These are phyloP conservation scores for Crotophaga sulcirostris DNA, from an alignment of 2,113 vertebrate genomes.

Conservation along the genomic window DNA sequence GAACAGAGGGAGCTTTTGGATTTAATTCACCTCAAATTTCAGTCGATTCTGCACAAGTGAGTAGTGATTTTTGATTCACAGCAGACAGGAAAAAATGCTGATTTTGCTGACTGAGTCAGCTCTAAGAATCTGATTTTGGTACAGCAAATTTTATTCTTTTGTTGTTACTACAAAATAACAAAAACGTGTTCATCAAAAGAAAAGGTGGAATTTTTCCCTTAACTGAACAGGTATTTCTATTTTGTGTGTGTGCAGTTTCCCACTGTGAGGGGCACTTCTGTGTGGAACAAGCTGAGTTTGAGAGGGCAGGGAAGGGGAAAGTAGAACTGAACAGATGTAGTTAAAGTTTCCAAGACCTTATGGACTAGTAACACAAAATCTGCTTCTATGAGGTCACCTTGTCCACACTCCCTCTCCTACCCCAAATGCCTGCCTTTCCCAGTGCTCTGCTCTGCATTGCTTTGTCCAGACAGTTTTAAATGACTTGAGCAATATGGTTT, in stretches of 20 bases:
- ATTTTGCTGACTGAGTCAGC: conserved; percentile 66
- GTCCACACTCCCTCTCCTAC: neutral
- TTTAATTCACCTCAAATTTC: conserved; percentile 65
- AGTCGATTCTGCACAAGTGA: conserved; percentile 44
- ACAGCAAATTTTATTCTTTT: neutral
- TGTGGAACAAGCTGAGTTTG: neutral
- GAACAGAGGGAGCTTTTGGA: conserved; percentile 66
- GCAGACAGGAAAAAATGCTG: conserved; percentile 50
- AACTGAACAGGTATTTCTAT: neutral
- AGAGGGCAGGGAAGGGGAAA: neutral
- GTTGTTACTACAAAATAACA: neutral
- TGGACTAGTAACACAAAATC: neutral
- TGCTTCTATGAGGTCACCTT: neutral
- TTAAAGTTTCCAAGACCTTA: neutral
- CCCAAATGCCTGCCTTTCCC: neutral
- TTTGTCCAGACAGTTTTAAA: neutral
- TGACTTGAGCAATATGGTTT: neutral
- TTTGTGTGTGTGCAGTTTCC: neutral
- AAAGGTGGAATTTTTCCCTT: neutral
- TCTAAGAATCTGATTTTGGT: neutral
- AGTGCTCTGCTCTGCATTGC: neutral
- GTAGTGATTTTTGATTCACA: conserved; percentile 39
- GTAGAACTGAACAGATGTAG: neutral
- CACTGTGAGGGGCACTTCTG: neutral
- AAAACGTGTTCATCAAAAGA: neutral